Evolutionary conservation across 2,888 invertebrate genomes (phyloP).

Genomic region (Ferdinandea cuprea): DNA sequence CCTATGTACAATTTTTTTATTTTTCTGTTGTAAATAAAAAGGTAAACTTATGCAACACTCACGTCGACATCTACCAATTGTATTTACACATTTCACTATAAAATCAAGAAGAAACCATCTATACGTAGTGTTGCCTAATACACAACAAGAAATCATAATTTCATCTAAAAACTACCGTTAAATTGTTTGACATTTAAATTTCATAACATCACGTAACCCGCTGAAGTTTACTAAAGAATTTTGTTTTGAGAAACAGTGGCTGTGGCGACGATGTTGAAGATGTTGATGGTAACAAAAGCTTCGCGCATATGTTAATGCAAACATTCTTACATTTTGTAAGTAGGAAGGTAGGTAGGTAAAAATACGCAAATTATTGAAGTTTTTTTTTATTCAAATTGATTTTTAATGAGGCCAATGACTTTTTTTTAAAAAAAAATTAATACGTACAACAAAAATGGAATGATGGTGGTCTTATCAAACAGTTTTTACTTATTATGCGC

Average conservation of each 20-base stretch:
- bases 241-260: background rate
- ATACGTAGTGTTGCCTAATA: background rate
- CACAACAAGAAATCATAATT: slow-evolving; percentile 13
- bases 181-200: slow-evolving; percentile 44
- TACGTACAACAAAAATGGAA: slow-evolving; percentile 13
- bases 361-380: slow-evolving; percentile 32
- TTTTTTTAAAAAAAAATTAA: slow-evolving; percentile 3
- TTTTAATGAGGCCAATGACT: slow-evolving; percentile 23
- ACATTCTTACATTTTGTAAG: slow-evolving; percentile 10
- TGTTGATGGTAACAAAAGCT: background rate
- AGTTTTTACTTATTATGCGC: background rate
- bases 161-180: slow-evolving; percentile 39
- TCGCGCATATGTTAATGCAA: slow-evolving; percentile 15
- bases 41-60: no score
- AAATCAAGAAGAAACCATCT: background rate
- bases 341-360: background rate
- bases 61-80: no score
- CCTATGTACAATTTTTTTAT: no score
- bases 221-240: slow-evolving; percentile 42
- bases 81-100: background rate
- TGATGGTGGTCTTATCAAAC: slow-evolving; percentile 7
- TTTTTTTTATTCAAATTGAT: slow-evolving; percentile 2
- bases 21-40: no score
- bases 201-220: slow-evolving; percentile 59
- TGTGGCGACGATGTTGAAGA: background rate